Evolutionary conservation across 2,113 vertebrate species (phyloP).

Genomic region (Agelaius phoeniceus): DNA sequence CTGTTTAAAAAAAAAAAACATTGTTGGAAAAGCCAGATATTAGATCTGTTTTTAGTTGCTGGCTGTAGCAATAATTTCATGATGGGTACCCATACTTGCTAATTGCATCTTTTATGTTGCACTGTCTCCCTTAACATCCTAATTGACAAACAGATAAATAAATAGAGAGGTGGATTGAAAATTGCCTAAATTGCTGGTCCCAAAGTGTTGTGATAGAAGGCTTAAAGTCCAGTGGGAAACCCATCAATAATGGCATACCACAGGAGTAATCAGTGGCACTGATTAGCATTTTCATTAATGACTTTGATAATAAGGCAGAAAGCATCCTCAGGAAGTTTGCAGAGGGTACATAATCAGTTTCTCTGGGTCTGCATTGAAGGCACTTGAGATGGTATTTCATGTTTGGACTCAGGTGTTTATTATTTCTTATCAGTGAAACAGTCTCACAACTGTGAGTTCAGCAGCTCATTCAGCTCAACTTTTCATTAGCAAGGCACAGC

Average conservation of each 20-base stretch:
- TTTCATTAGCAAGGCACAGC: too few relatives aligned
- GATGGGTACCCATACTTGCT: neutral
- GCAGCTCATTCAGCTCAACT: too few relatives aligned
- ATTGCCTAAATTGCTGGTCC: neutral
- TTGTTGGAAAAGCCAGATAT: neutral
- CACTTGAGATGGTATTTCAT: too few relatives aligned
- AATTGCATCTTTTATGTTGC: neutral
- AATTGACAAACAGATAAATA: neutral
- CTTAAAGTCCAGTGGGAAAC: neutral
- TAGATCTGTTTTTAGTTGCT: neutral
- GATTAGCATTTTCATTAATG: neutral
- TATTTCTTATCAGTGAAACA: too few relatives aligned
- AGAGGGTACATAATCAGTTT: neutral
- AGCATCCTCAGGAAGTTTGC: neutral
- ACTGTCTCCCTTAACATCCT: neutral
- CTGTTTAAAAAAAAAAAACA: neutral
- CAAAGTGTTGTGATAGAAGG: neutral
- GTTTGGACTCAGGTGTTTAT: too few relatives aligned
- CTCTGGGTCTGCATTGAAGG: too few relatives aligned
- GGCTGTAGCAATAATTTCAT: neutral
- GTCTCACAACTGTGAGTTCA: too few relatives aligned
- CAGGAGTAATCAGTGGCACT: neutral
- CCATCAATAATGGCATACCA: neutral
- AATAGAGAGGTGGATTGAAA: neutral
- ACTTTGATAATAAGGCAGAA: neutral